Conservation (phyloP, 2,797 vertebrate species). For the Coregonus ussuriensis region DNA sequence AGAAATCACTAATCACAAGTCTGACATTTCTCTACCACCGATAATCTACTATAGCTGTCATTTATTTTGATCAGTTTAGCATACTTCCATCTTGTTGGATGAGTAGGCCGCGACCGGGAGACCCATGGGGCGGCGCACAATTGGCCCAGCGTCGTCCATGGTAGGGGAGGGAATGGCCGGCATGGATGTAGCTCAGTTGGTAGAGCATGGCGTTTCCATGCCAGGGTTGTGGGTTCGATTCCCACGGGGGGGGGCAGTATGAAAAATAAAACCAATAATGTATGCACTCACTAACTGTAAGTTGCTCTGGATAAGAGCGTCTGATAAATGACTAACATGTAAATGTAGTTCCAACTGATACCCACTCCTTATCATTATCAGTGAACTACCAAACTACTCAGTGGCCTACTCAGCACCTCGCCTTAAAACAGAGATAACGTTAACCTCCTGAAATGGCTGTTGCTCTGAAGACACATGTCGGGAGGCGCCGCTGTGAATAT, state of each 20-base stretch:
- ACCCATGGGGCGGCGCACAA: too few species aligned
- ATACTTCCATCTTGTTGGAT: background rate
- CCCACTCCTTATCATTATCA: background rate
- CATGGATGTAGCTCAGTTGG: too few species aligned
- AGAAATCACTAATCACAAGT: background rate
- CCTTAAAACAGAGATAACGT: background rate
- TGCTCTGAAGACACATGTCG: slow-evolving; percentile 8
- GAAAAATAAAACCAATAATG: too few species aligned
- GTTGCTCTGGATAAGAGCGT: too few species aligned
- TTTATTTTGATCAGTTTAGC: background rate
- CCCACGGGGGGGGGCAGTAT: too few species aligned
- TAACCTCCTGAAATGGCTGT: background rate
- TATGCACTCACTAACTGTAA: too few species aligned
- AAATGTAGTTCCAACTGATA: background rate
- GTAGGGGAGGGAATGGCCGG: too few species aligned
- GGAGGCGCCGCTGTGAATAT: slow-evolving; percentile 22
- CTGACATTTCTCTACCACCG: background rate
- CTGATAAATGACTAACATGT: too few species aligned
- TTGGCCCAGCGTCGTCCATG: too few species aligned
- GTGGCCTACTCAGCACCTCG: background rate
- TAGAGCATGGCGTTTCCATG: too few species aligned
- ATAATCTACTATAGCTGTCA: background rate
- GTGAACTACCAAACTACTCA: background rate
- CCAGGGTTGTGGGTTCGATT: too few species aligned
- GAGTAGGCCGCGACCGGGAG: background rate